Base-by-base conservation (phyloP, 2,888 invertebrate genomes). In the Dioctria linearis region DNA sequence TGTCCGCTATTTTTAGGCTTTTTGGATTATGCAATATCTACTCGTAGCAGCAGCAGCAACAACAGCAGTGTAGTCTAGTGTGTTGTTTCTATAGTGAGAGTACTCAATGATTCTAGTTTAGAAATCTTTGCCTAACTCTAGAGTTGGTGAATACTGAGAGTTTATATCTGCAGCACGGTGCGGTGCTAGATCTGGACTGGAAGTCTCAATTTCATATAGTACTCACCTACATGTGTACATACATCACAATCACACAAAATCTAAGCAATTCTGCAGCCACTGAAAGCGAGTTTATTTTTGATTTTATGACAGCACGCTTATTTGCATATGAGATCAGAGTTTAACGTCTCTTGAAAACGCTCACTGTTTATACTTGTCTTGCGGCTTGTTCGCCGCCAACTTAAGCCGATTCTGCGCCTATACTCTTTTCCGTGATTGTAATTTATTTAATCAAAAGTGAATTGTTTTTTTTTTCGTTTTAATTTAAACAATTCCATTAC, bases 1-100 rank as follows among this genome's bases (percentile, higher is more conserved):
- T 49, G 61, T 63, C 76, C 46, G 63, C 76, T 76, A 76, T 76
- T 76, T 75, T 61, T 76, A 76, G 76, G 61, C 76, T 63, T 76
- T 63, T 40, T 8, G 73, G 63, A 63, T 76, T 76, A 63, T 76
- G 76, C 63, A 76, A 76, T 63, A 39, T 25, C 25, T 25, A 25
- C 25, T 25, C 25, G 25, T 25, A 25, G 25, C 2, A 25, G 25
- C 25, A 25, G 25, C 25, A 25, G 25, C 25, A 25, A 25, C 25
- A 25, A 8, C 73, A 57, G 25, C 73, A 54, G 54, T 54, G 11
- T 11, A 54, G 54, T 54, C 46, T 51, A 54, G 75, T 61, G 57
- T 40, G 39, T 59, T 61, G 61, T 39, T 63, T 46, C 61, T 76
- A 25, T 25, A 76, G 76, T 49, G 49, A 25, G 63, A 25, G 25